Conservation (phyloP, 1,140 invertebrate species). For the Carcinoscorpius rotundicauda region DNA sequence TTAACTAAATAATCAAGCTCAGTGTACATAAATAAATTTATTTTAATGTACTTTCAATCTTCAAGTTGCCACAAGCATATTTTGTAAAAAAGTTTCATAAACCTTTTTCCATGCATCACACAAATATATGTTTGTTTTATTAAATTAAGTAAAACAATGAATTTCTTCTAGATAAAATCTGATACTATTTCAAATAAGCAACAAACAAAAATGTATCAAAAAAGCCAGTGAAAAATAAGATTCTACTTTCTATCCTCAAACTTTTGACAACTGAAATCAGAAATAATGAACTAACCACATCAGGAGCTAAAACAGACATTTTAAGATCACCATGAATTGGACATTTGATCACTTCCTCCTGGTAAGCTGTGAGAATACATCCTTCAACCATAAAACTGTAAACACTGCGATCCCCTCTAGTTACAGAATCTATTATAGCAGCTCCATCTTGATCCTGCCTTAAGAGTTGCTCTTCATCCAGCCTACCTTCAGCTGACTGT, state of each 20-base stretch:
- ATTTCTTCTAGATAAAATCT: no score
- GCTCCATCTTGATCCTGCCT: conserved; percentile 16
- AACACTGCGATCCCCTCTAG: conserved; percentile 24
- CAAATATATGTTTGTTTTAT: no score
- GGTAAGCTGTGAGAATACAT: conserved; percentile 78
- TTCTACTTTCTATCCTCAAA: neutral
- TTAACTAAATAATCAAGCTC: no score
- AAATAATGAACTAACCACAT: conserved; percentile 46
- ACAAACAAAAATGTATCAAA: no score
- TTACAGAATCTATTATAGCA: conserved; percentile 3
- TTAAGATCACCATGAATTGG: conserved; percentile 57
- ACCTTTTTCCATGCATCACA: no score
- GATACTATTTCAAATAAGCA: no score
- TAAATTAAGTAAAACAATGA: no score
- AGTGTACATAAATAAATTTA: no score
- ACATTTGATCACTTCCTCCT: conserved; percentile 53
- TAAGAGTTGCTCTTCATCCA: conserved; percentile 29
- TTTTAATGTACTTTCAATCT: no score
- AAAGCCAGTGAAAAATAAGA: no score
- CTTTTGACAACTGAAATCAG: neutral
- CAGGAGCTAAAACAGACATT: conserved; percentile 64
- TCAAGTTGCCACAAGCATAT: no score
- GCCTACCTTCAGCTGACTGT: conserved; percentile 65
- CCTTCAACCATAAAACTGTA: conserved; percentile 74
- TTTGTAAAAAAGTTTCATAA: no score